Evolutionary conservation across 2,888 invertebrate genomes (phyloP), one percentile per base, ranked within the genome.

Genomic region (Stramonita haemastoma): DNA sequence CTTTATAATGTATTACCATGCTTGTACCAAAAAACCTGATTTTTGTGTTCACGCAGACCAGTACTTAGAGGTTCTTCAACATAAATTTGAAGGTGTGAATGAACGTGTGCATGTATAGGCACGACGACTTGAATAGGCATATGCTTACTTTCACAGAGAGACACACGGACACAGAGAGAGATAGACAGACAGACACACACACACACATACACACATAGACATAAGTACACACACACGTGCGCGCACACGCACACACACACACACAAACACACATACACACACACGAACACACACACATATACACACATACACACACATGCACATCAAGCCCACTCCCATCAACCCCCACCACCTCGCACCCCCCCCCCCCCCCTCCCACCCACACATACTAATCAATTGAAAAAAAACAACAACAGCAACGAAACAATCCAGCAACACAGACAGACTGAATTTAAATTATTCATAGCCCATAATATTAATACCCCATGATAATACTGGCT

Each of bases 141-240:
- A n/a, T 26, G 29, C 73, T 22, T 26, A 5, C 11, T 8, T 26
- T 5, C 73, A 66, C 66, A 66, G 6, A 66, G 6, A 13, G 19
- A 66, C 66, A 66, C 66, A 66, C 66, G 13, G 1, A 66, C 13
- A 66, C 66, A 66, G 6, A 66, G 19, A 66, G 6, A 66, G 6
- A 66, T 13, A 73, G n/a, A 73, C 26, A 73, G n/a, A 73, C 73
- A 73, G n/a, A 73, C 73, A 73, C 73, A 73, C 73, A n/a, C 73
- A 73, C 73, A n/a, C 73, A 73, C n/a, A 11, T n/a, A 73, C 73
- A n/a, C 73, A 73, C 73, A 73, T n/a, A 73, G n/a, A n/a, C 73
- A 73, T 2, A 73, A 2, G n/a, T 4, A 73, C 60, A 73, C 1
- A n/a, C 73, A 73, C 73, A 73, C 73, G 46, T 46, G 46, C 46